Conservation (phyloP, 2,888 invertebrate species). For the Drosophila algonquin region DNA sequence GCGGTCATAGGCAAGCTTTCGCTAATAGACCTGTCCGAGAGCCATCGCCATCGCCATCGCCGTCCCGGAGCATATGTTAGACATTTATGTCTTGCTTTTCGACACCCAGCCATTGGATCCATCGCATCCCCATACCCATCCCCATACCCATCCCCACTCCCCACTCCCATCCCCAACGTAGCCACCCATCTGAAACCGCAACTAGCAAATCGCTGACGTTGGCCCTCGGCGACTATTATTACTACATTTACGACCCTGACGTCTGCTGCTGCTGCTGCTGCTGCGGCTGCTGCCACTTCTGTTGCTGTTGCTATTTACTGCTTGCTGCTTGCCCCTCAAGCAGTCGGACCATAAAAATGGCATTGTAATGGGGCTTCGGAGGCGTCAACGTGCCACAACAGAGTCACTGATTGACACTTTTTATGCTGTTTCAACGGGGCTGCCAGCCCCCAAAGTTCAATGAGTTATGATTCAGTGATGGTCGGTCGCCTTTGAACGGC, state of each 20-base stretch:
- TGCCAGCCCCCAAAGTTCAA: constrained; percentile 65
- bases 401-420: constrained; percentile 70
- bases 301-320: background rate
- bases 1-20: constrained; percentile 48
- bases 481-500: constrained; percentile 32
- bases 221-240: constrained; percentile 66
- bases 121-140: background rate
- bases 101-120: constrained; percentile 53
- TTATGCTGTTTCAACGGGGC: constrained; percentile 54
- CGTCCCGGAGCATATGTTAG: constrained; percentile 62
- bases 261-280: constrained; percentile 28
- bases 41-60: constrained; percentile 11
- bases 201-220: constrained; percentile 36
- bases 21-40: constrained; percentile 67
- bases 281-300: constrained; percentile 6
- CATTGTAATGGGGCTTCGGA: constrained; percentile 49
- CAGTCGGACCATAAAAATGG: constrained; percentile 46
- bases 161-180: too few relatives aligned
- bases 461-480: constrained; percentile 67
- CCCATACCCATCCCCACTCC: too few relatives aligned
- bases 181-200: constrained; percentile 28
- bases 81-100: constrained; percentile 74
- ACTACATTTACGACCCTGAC: constrained; percentile 47
- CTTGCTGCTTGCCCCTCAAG: constrained; percentile 16
- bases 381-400: constrained; percentile 43